Evolutionary conservation across 2,113 vertebrate species (phyloP).

Genomic region (Hydrochoerus hydrochaeris): DNA sequence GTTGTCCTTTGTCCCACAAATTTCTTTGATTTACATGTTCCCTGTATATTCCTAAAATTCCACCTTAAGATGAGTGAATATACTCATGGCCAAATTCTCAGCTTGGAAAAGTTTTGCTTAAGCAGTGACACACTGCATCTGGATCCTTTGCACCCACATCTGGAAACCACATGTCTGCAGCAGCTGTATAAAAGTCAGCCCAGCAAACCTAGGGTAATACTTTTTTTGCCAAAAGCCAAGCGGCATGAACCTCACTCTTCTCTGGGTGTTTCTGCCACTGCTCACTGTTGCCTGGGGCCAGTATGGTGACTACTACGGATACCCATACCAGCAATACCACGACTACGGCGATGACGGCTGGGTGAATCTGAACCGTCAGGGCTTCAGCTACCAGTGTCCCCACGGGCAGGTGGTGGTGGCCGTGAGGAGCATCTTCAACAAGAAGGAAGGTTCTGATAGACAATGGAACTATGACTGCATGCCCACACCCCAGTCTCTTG

Average conservation of each 20-base stretch:
- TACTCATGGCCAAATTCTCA: constrained; percentile 70
- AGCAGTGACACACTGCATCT: constrained; percentile 91
- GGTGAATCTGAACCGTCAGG: constrained; percentile 94
- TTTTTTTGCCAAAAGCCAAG: constrained; percentile 79
- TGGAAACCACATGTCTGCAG: constrained; percentile 91
- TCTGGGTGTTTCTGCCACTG: constrained; percentile 86
- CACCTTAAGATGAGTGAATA: constrained; percentile 87
- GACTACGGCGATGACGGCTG: constrained; percentile 92
- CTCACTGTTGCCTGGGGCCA: constrained; percentile 86
- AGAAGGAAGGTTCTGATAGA: constrained; percentile 94
- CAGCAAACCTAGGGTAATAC: constrained; percentile 76
- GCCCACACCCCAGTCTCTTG: constrained; percentile 90
- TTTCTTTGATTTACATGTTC: background rate
- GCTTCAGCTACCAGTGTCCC: constrained; percentile 98
- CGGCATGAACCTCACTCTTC: constrained; percentile 88
- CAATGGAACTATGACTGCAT: constrained; percentile 97
- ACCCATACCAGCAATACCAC: constrained; percentile 84
- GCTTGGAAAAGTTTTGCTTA: constrained; percentile 79
- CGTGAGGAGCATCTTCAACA: constrained; percentile 93
- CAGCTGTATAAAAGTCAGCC: constrained; percentile 87
- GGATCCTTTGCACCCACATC: constrained; percentile 92
- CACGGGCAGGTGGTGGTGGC: constrained; percentile 95
- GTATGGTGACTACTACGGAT: constrained; percentile 83
- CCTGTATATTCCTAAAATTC: constrained; percentile 75
- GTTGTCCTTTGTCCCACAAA: background rate